Base-by-base conservation (phyloP, 2,113 vertebrate genomes). In the Cyanoliseus patagonus region DNA sequence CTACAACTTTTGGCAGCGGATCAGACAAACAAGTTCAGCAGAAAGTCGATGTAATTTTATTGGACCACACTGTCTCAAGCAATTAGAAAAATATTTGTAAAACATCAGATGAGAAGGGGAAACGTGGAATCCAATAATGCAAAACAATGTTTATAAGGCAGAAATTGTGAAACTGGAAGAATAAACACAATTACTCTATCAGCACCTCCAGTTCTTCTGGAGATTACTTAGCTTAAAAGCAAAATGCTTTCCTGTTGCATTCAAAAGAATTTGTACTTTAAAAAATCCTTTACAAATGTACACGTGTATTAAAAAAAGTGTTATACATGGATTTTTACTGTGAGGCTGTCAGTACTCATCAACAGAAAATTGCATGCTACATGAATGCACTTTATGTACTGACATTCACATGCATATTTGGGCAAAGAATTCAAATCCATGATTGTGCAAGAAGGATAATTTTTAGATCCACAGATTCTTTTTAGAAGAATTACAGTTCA, bases 31-130 rank as follows among this genome's bases (percentile, higher is more conserved):
- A 96, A 97, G 97, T 98, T 98, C 96, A 98, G 95, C 97, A 94
- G 96, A 97, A 97, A 98, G 98, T 94, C 93, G 95, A 97, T 95
- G 97, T 98, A 97, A 97, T 97, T 98, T 98, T 98, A 98, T 98
- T 98, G 98, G 98, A 98, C 97, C 97, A 98, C 98, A 98, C 97
- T 98, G 98, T 98, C 97, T 98, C 97, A 95, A 97, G 97, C 98
- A 98, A 98, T 98, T 98, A 98, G 98, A 98, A 98, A 98, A 98
- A 98, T 98, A 98, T 98, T 98, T 98, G 98, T 98, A 98, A 98
- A 98, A 97, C 97, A 98, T 98, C 97, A 98, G 97, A 98, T 97
- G 97, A 97, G 96, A 97, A 97, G 94, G 97, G 97, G 95, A 96
- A 98, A 97, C 57, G 74, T 92, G 95, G 96, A 97, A 96, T 90